Evolutionary conservation across 2,113 vertebrate genomes (phyloP).

Genomic region (human): GRCh38 chr20:61752501-61753000

Average conservation of each 20-base stretch:
- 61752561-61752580: not conserved
- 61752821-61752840: not conserved
- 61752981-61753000: not conserved
- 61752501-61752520: fast-evolving
- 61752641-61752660: fast-evolving
- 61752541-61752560: too few species aligned
- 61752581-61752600: not conserved
- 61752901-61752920: too few species aligned
- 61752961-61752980: fast-evolving
- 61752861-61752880: fast-evolving
- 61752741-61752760: not conserved
- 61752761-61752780: not conserved
- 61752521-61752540: not conserved
- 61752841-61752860: fast-evolving
- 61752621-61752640: not conserved
- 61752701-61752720: not conserved
- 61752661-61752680: not conserved
- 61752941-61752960: fast-evolving
- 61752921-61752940: not conserved
- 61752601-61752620: not conserved
- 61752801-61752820: fast-evolving
- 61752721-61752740: not conserved
- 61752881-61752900: fast-evolving
- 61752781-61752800: fast-evolving
- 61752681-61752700: not conserved